Conservation (phyloP, 2,113 vertebrate genomes). For the Tragelaphus buxtoni region DNA sequence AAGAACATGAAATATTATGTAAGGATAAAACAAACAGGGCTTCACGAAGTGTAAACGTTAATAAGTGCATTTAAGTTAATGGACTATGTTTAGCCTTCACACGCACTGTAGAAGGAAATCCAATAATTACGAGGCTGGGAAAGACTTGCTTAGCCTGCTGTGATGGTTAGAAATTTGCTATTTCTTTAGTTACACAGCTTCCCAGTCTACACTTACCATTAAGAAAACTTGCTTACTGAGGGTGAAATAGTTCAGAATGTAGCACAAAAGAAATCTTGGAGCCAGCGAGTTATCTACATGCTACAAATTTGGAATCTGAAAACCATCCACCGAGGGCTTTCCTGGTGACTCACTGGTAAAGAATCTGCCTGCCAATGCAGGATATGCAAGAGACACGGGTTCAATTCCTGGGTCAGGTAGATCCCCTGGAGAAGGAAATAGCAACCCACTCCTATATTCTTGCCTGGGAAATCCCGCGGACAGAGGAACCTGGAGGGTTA, state of each 20-base stretch:
- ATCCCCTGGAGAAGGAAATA: neutral
- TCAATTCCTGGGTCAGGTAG: neutral
- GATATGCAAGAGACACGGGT: neutral
- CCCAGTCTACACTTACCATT: neutral
- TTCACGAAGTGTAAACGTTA: neutral
- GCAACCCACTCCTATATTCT: neutral
- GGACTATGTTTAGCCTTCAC: neutral
- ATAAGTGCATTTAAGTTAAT: neutral
- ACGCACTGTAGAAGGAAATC: neutral
- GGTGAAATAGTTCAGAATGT: neutral
- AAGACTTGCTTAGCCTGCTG: neutral
- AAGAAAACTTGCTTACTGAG: neutral
- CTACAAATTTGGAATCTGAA: neutral
- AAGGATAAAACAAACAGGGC: conserved; percentile 29
- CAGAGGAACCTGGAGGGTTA: neutral
- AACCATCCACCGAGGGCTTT: neutral
- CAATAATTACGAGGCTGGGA: neutral
- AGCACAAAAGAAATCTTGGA: neutral
- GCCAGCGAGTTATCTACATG: neutral
- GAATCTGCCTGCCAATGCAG: neutral
- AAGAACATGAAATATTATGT: neutral
- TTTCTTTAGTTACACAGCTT: neutral
- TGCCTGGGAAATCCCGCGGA: neutral
- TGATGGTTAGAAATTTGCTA: neutral
- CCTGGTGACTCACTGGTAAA: neutral